Base-by-base conservation (phyloP, 2,797 vertebrate genomes). In the Pempheris klunzingeri region DNA sequence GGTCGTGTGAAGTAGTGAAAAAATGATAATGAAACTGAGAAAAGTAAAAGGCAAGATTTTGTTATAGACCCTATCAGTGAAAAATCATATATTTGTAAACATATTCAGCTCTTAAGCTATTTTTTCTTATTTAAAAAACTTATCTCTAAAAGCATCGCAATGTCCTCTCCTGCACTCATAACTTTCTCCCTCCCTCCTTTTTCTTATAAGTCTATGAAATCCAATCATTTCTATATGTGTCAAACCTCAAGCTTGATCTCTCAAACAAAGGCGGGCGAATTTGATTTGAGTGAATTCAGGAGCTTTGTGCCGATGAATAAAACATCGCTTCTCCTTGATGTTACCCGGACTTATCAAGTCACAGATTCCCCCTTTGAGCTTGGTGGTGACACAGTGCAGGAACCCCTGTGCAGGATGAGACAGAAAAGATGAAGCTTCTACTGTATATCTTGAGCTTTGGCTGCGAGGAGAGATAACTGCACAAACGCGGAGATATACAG, bases 231-330 rank as follows among this genome's bases (percentile, higher is more conserved):
- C 92, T 88, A 90, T 92, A 92, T 59, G 86, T 93, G 92, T 94
- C 94, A 93, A 93, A 94, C 88, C 89, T 83, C 77, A 50, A 90
- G 90, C 90, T 92, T 92, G 90, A 94, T 93, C 92, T 92, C 89
- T 92, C 92, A 94, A 92, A 95, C 94, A 94, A 95, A 94, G 87
- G 91, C 84, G 64, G 87, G 87, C 72, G 88, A 93, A 92, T 94
- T 90, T 92, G 91, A 94, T 93, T 93, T 91, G 89, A 93, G 92
- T 60, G 90, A 93, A 94, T 93, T 93, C 93, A 85, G 87, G 84
- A 92, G 93, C 91, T 93, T 94, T 92, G 92, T 87, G 88, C 68
- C 46, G 14, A 94, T 96, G 95, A 96, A 96, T 95, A 95, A 96
- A 94, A 94, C 93, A 95, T 95, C 10, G 65, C 61, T 59, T 83